phyloP scores from a whole-genome alignment of 2,113 vertebrate genomes.

The Hippocampus abdominalis region DNA sequence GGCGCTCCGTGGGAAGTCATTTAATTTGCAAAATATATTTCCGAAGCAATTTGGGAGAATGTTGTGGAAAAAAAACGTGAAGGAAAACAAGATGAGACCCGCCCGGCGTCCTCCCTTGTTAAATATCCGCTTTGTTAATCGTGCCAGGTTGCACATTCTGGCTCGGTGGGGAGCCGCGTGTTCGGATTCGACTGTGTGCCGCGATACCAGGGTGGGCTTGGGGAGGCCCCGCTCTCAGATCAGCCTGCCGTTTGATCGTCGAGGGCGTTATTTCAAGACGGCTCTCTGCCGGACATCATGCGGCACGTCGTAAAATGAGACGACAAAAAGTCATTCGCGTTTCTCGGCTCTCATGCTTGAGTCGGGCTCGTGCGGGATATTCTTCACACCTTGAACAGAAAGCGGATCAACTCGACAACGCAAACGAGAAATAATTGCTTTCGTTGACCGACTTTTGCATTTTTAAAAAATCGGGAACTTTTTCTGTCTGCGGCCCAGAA shows the following conservation, averaged over 20 bases:
- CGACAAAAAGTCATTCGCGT: not conserved
- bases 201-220: constrained; percentile 57
- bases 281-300: too few species aligned
- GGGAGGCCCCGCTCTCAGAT: constrained; percentile 28
- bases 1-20: constrained; percentile 22
- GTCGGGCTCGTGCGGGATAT: too few species aligned
- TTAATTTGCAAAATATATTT: constrained; percentile 47
- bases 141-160: constrained; percentile 53
- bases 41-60: constrained; percentile 34
- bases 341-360: not conserved
- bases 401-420: too few species aligned
- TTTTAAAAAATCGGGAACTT: too few species aligned
- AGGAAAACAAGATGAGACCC: constrained; percentile 57
- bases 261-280: constrained; percentile 15
- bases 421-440: too few species aligned
- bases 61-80: constrained; percentile 46
- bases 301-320: not conserved
- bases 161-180: constrained; percentile 46
- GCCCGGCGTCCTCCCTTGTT: constrained; percentile 51
- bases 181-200: constrained; percentile 44
- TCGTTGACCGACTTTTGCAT: too few species aligned
- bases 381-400: too few species aligned
- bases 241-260: constrained; percentile 50
- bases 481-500: too few species aligned
- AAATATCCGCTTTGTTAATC: constrained; percentile 61